phyloP scores from a whole-genome alignment of 2,113 vertebrate species.

The Channa maculata region DNA sequence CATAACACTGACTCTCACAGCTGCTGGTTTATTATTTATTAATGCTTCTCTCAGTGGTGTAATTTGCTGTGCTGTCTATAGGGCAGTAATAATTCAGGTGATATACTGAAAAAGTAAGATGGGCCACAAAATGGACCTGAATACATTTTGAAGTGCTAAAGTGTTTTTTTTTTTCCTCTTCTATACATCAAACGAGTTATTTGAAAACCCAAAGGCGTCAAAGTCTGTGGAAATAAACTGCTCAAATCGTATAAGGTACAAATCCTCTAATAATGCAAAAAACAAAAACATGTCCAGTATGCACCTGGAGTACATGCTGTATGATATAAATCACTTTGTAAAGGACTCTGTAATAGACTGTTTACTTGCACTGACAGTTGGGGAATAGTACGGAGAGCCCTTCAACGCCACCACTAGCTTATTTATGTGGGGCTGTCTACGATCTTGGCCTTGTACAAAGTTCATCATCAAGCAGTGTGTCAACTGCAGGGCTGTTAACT shows the following conservation, averaged over 20 bases:
- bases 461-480: constrained; percentile 21
- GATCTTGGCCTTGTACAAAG: constrained; percentile 4
- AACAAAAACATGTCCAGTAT: background rate
- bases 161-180: constrained; percentile 18
- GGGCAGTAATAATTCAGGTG: constrained; percentile 55
- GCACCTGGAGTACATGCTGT: background rate
- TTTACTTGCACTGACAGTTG: background rate
- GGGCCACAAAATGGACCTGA: constrained; percentile 15
- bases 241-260: background rate
- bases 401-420: background rate
- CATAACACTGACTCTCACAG: constrained; percentile 62
- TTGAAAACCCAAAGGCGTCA: background rate
- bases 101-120: constrained; percentile 30
- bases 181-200: background rate
- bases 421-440: background rate
- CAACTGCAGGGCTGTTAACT: constrained; percentile 43
- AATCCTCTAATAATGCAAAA: background rate
- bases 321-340: background rate
- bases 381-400: background rate
- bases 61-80: constrained; percentile 44
- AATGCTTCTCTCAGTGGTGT: constrained; percentile 63
- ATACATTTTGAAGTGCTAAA: background rate
- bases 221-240: background rate
- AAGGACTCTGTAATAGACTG: background rate
- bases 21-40: constrained; percentile 73